Percentiles rank a stretch among this genome's conserved stretches.
Conservation (phyloP, 2,113 vertebrate genomes). For the Antechinus stuartii region DNA sequence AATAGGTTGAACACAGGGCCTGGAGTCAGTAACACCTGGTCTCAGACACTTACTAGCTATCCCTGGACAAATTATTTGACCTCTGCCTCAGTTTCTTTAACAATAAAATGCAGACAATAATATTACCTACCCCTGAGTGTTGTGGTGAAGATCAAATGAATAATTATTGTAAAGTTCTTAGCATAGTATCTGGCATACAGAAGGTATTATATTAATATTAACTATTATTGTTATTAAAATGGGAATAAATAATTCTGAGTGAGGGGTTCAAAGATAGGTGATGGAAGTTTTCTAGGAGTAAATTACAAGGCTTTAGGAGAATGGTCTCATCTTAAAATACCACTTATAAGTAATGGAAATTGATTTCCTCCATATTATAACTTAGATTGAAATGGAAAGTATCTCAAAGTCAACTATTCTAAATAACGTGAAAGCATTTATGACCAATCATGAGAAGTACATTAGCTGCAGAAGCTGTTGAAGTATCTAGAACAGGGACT, state of each 20-base stretch:
- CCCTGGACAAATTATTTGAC: neutral
- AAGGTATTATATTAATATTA: neutral
- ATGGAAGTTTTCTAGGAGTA: neutral
- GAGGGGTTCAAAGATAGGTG: neutral
- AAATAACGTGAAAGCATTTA: neutral
- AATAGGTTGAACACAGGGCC: neutral
- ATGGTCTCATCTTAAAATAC: neutral
- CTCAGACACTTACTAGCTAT: neutral
- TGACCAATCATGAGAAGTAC: neutral
- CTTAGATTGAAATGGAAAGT: neutral
- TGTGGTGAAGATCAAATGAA: neutral
- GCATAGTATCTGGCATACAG: neutral
- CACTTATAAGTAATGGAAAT: neutral
- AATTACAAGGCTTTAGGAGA: neutral
- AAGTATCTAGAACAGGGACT: neutral
- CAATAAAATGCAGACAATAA: neutral
- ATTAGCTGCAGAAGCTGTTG: neutral
- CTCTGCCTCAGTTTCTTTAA: neutral
- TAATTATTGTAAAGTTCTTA: neutral
- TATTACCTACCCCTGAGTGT: neutral
- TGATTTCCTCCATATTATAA: neutral
- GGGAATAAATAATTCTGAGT: neutral
- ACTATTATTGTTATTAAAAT: neutral
- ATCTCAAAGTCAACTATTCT: neutral
- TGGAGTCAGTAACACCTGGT: neutral